Evolutionary conservation across 2,888 invertebrate genomes (phyloP).

Genomic region (Agonum fuliginosum): DNA sequence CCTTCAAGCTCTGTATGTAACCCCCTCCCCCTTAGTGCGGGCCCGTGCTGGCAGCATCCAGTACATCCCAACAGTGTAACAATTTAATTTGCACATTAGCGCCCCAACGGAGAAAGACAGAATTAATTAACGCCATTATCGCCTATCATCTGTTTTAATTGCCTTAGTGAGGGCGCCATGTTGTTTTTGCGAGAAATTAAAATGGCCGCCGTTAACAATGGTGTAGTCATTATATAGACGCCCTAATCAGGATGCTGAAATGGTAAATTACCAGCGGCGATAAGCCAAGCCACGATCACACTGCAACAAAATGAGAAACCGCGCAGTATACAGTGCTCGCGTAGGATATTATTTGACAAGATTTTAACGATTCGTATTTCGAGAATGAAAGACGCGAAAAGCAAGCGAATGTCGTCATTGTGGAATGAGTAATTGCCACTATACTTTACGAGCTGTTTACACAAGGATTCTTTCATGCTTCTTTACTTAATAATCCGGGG

Average conservation of each 20-base stretch:
- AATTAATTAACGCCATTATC: conserved; percentile 75
- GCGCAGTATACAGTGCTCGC: too few species aligned
- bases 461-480: too few species aligned
- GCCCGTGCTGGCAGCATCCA: background rate
- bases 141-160: conserved; percentile 75
- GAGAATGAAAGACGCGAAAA: too few species aligned
- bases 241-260: conserved; percentile 73
- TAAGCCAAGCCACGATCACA: conserved; percentile 68
- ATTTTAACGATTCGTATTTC: too few species aligned
- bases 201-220: conserved; percentile 73
- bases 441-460: too few species aligned
- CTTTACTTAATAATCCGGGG: too few species aligned
- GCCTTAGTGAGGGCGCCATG: conserved; percentile 72
- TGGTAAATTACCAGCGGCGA: conserved; percentile 72
- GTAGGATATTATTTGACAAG: too few species aligned
- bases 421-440: too few species aligned
- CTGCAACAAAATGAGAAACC: conserved; percentile 65
- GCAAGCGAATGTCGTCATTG: too few species aligned
- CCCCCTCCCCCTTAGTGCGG: background rate
- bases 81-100: conserved; percentile 75
- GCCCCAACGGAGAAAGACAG: conserved; percentile 73
- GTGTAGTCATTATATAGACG: conserved; percentile 72
- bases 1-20: too few species aligned
- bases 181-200: conserved; percentile 74
- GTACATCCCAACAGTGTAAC: conserved; percentile 72